Percentiles rank a stretch among this genome's conserved stretches.
These are phyloP conservation scores for Oreortyx pictus DNA, from an alignment of 2,797 vertebrate species.

Conservation along the genomic window DNA sequence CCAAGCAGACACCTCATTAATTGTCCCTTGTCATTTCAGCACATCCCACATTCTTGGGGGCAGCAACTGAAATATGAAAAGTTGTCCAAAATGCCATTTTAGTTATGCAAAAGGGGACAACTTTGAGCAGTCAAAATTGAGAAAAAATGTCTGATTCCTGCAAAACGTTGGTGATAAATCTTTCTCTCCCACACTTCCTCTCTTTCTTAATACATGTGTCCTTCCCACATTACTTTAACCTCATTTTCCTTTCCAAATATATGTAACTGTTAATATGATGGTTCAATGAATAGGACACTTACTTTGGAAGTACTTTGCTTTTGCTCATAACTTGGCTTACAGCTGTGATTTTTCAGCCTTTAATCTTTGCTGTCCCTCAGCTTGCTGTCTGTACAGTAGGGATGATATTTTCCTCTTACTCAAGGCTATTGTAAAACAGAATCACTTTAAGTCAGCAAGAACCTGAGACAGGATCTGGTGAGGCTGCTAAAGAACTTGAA, in stretches of 20 bases:
- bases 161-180: neutral
- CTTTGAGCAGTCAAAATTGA: constrained; percentile 2
- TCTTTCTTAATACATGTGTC: neutral
- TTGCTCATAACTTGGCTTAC: neutral
- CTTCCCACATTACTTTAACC: constrained; percentile 2
- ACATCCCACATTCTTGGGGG: neutral
- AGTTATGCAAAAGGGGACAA: neutral
- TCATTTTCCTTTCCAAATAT: neutral
- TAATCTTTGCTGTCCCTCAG: neutral
- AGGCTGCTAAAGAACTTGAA: neutral
- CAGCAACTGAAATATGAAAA: neutral
- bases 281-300: neutral
- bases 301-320: neutral
- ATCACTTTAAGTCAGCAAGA: neutral
- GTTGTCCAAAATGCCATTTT: neutral
- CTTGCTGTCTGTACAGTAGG: neutral
- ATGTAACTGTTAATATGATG: neutral
- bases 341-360: constrained; percentile 15
- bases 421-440: neutral
- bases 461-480: neutral
- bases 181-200: neutral
- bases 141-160: neutral
- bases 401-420: neutral
- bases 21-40: neutral
- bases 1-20: neutral